Evolutionary conservation across 1,140 invertebrate species (phyloP).

Genomic region (Tyrophagus putrescentiae): DNA sequence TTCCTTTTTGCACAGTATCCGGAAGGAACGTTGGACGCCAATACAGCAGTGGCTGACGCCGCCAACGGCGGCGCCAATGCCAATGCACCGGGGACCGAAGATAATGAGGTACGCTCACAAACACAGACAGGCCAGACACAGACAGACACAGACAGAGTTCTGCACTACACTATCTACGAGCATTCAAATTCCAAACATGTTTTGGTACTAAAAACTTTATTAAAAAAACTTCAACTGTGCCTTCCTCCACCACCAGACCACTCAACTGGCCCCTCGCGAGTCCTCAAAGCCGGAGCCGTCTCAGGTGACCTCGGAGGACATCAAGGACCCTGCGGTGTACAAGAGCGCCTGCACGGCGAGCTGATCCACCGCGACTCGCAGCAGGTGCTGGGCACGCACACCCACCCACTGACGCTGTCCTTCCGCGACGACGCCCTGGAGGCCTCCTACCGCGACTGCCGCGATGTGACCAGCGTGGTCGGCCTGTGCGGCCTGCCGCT

Average conservation of each 20-base stretch:
- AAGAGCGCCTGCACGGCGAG: constrained; percentile 59
- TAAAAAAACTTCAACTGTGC: background rate
- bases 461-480: constrained; percentile 28
- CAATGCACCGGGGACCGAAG: background rate
- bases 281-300: too few species aligned
- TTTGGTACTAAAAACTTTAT: background rate
- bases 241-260: background rate
- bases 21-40: constrained; percentile 31
- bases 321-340: constrained; percentile 50
- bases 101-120: too few species aligned
- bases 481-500: constrained; percentile 28
- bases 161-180: background rate
- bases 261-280: too few species aligned
- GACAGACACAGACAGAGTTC: constrained; percentile 6
- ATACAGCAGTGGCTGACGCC: background rate
- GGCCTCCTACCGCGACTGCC: constrained; percentile 26
- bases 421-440: constrained; percentile 29
- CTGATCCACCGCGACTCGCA: constrained; percentile 57
- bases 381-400: constrained; percentile 24
- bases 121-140: too few species aligned
- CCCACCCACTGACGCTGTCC: constrained; percentile 28
- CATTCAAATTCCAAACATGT: background rate
- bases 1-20: constrained; percentile 29
- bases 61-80: background rate
- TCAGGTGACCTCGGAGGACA: constrained; percentile 9